phyloP scores from a whole-genome alignment of 2,113 vertebrate species.

The Anguilla rostrata region DNA sequence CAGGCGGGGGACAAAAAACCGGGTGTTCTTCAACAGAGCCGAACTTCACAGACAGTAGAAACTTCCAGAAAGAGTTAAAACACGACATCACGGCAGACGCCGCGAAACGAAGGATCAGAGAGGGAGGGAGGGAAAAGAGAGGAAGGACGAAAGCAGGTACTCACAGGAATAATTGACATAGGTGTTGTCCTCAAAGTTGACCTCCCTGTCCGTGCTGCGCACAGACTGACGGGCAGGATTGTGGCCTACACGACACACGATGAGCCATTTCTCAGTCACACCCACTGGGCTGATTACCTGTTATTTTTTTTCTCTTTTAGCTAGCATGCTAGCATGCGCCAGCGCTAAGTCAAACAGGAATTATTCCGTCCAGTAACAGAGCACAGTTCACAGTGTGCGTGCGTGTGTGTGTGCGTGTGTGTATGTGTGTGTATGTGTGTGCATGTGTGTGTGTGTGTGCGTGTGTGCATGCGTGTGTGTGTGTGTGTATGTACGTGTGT shows the following conservation, averaged over 20 bases:
- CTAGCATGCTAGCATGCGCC: no score
- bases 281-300: background rate
- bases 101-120: background rate
- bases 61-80: background rate
- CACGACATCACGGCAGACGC: background rate
- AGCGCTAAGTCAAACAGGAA: no score
- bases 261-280: background rate
- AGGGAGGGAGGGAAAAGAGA: background rate
- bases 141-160: slow-evolving; percentile 20
- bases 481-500: no score
- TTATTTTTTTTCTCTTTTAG: no score
- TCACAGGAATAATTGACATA: slow-evolving; percentile 52
- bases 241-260: background rate
- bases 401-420: no score
- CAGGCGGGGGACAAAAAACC: no score
- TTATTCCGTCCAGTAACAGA: no score
- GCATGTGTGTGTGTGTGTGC: no score
- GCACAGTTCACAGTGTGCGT: no score
- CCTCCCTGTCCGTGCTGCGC: background rate
- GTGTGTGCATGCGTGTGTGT: no score
- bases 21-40: no score
- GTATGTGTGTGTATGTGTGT: no score
- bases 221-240: background rate
- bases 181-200: background rate
- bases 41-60: background rate